Evolutionary conservation across 2,797 vertebrate genomes (phyloP).

Genomic region (Paguma larvata): DNA sequence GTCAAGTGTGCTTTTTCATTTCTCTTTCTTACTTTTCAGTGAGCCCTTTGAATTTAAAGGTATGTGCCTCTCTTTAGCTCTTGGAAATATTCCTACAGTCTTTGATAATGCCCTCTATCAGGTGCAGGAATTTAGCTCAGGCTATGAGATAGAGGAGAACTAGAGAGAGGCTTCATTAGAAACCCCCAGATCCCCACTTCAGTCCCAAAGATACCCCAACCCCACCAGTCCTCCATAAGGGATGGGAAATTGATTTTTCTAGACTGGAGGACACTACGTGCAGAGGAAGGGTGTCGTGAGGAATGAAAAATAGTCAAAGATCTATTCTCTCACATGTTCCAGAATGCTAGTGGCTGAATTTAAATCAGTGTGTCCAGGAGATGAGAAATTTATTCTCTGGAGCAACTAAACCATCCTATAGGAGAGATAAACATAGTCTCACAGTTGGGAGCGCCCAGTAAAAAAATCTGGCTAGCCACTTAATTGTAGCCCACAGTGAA

Average conservation of each 20-base stretch:
- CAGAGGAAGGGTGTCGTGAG: background rate
- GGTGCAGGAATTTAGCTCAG: background rate
- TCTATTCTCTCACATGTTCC: background rate
- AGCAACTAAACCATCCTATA: background rate
- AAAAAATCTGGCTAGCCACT: background rate
- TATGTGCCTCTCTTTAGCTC: background rate
- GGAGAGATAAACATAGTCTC: background rate
- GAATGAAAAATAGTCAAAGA: background rate
- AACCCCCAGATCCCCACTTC: background rate
- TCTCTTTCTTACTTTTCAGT: constrained; percentile 27
- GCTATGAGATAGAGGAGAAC: background rate
- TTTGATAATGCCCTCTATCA: background rate
- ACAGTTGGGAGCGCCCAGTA: background rate
- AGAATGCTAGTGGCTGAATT: background rate
- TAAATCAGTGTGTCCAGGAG: background rate
- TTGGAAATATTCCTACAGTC: background rate
- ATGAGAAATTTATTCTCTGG: constrained; percentile 10
- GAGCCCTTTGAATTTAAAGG: background rate
- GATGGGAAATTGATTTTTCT: constrained; percentile 2
- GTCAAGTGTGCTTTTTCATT: background rate
- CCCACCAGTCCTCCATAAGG: background rate
- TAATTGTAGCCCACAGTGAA: background rate
- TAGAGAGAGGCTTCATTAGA: background rate
- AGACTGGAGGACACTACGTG: background rate
- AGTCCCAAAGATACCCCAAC: background rate